These are phyloP conservation scores for Oikopleura dioica DNA, from an alignment of 23 tunicate genomes.

Conservation along the genomic window DNA sequence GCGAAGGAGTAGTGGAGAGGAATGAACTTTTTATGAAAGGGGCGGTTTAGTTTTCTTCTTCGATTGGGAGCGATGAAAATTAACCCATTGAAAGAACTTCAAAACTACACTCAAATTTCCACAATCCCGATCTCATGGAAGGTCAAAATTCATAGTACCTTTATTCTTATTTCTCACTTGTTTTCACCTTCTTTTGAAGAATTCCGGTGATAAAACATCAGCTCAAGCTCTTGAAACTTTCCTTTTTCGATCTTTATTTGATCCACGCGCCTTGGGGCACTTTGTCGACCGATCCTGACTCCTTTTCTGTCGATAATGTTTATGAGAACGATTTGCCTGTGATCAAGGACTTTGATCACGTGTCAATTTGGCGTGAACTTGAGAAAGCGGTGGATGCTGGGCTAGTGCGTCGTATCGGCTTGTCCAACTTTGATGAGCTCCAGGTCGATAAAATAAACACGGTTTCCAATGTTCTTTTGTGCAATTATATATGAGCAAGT, in stretches of 20 bases:
- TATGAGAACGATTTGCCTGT: background rate
- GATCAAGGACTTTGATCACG: background rate
- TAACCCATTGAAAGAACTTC: too few relatives aligned
- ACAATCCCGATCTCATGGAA: background rate
- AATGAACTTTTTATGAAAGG: background rate
- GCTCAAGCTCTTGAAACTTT: too few relatives aligned
- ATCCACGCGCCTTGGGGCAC: background rate
- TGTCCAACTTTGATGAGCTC: background rate
- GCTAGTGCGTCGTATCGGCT: background rate
- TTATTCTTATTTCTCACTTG: too few relatives aligned
- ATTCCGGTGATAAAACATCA: too few relatives aligned
- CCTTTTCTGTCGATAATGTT: background rate
- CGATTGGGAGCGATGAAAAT: too few relatives aligned
- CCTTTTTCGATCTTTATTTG: background rate
- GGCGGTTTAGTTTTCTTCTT: too few relatives aligned
- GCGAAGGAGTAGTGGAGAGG: background rate
- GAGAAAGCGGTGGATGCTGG: slow-evolving; percentile 2
- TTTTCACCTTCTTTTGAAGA: too few relatives aligned
- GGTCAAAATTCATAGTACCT: too few relatives aligned
- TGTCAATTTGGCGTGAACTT: background rate
- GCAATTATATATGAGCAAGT: too few relatives aligned
- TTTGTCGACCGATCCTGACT: background rate
- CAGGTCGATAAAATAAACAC: background rate
- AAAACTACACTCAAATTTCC: background rate
- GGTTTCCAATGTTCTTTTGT: too few relatives aligned